Conservation (phyloP, 2,113 vertebrate genomes). For the Epinephelus fuscoguttatus region DNA sequence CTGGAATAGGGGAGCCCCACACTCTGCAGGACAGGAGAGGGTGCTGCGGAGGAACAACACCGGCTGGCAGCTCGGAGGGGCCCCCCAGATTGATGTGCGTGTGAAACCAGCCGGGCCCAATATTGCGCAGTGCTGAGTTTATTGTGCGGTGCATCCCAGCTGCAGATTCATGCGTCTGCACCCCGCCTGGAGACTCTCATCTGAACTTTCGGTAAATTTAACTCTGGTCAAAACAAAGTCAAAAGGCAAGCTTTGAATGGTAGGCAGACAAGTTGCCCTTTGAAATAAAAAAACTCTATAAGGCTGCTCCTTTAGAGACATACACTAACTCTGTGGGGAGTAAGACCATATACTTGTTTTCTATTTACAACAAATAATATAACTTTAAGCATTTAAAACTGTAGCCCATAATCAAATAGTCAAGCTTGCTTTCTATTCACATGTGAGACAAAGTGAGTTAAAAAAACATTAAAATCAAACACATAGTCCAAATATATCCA, state of each 20-base stretch:
- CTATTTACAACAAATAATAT: too few relatives aligned
- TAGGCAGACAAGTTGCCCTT: slow-evolving; percentile 19
- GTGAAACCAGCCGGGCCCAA: slow-evolving; percentile 64
- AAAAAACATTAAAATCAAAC: background rate
- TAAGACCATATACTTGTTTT: background rate
- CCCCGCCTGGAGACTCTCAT: slow-evolving; percentile 30
- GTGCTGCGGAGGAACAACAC: slow-evolving; percentile 59
- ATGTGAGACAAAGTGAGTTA: background rate
- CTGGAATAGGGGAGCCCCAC: slow-evolving; percentile 45
- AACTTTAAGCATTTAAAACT: background rate
- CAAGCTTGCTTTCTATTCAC: background rate
- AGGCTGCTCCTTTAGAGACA: slow-evolving; percentile 2
- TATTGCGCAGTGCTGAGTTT: slow-evolving; percentile 24
- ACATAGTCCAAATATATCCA: background rate
- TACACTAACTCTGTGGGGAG: slow-evolving; percentile 6
- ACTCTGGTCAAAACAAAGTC: slow-evolving; percentile 51
- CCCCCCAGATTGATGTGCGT: slow-evolving; percentile 71
- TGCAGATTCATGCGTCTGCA: slow-evolving; percentile 59
- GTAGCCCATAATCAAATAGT: slow-evolving; percentile 1
- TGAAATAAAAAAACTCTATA: slow-evolving; percentile 3
- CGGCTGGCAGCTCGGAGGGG: slow-evolving; percentile 61
- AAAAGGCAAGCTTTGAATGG: slow-evolving; percentile 30
- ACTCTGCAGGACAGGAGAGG: slow-evolving; percentile 41
- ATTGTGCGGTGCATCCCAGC: slow-evolving; percentile 46
- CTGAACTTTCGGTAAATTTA: slow-evolving; percentile 59